Evolutionary conservation across 2,113 vertebrate species (phyloP).

Genomic region (Pavo muticus): DNA sequence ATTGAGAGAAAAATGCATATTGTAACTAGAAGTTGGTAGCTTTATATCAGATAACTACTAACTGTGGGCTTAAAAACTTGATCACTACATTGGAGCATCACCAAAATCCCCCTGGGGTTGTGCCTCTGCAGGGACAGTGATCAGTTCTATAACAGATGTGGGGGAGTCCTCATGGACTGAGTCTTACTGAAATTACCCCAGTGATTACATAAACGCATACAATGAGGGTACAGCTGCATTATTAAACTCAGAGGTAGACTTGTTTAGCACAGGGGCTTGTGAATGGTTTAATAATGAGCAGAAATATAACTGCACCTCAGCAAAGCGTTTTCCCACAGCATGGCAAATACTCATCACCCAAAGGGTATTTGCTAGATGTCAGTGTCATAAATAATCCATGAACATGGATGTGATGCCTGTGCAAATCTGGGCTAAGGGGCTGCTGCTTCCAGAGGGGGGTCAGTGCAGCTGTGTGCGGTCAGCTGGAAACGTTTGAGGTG

Average conservation of each 20-base stretch:
- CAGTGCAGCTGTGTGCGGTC: not conserved
- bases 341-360: not conserved
- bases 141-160: not conserved
- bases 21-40: not conserved
- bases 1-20: not conserved
- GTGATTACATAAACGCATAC: not conserved
- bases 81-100: not conserved
- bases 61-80: not conserved
- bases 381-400: not conserved
- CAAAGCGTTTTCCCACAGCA: not conserved
- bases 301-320: not conserved
- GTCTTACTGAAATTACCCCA: not conserved
- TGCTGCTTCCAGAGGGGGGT: not conserved
- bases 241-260: not conserved
- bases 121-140: not conserved
- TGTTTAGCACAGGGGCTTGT: not conserved
- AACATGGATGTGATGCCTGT: accelerated
- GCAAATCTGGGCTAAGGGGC: not conserved
- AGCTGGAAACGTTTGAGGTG: not conserved
- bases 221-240: not conserved
- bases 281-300: not conserved
- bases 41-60: not conserved
- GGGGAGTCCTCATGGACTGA: not conserved
- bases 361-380: not conserved
- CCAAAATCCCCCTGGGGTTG: not conserved